Evolutionary conservation across 2,888 invertebrate species (phyloP), one percentile per base, ranked within the genome.

Genomic region (Petrolisthes cinctipes): DNA sequence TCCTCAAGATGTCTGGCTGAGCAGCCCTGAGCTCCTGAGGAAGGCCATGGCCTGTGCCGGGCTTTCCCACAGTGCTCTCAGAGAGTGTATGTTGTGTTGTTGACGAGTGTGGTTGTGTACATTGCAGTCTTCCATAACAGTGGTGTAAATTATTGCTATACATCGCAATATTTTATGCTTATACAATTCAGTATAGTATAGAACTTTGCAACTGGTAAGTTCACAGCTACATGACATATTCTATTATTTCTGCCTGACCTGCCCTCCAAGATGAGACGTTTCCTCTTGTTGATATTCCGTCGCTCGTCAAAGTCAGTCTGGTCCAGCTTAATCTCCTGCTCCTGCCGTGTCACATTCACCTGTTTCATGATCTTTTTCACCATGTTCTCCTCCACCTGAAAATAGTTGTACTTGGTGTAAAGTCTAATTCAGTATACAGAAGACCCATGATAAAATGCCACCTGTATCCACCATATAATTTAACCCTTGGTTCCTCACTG

Each of bases 281-380:
- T 99, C 91, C 96, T 94, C 91, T 97, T 95, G 93, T 99, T 97
- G 91, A 96, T 97, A 92, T 95, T 94, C 92, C 95, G 96, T 91
- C 96, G 95, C 92, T 98, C 97, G 92, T 97, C 97, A 92, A 98
- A 98, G 93, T 98, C 96, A 87, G 95, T 95, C 92, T 98, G 97
- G 92, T 98, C 98, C 83, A 99, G 93, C 92, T 95, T 95, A 78
- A 99, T 97, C 93, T 98, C 97, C 4, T 98, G 97, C 93, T 99
- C 98, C 89, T 98, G 95, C 91, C 97, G 96, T 0, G 98, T 96
- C 56, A 99, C 97, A 91, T 97, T 96, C 73, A 99, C 97, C 93
- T 99, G 97, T 73, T 97, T 96, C 91, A 98, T 96, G 91, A 99
- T 97, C 90, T 96, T 96, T 78, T 96, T 95, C 0, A 98, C 97